phyloP scores from a whole-genome alignment of 2,797 vertebrate genomes.

The Intellagama lesueurii region DNA sequence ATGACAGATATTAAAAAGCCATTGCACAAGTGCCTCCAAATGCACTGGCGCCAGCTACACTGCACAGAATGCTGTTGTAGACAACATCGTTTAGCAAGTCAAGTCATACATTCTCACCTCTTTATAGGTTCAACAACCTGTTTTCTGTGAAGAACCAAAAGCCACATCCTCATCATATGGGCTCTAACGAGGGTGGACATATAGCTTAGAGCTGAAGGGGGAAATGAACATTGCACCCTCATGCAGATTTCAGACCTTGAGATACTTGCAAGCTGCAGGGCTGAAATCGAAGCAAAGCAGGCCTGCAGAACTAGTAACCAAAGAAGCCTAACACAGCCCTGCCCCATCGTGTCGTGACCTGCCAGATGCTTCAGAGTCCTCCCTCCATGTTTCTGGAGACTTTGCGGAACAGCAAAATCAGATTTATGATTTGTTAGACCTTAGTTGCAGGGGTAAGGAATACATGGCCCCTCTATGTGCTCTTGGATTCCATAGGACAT shows the following conservation, averaged over 20 bases:
- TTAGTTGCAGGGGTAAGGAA: not conserved
- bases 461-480: not conserved
- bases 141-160: not conserved
- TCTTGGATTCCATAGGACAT: not conserved
- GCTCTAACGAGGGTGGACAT: not conserved
- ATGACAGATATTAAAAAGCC: too few species aligned
- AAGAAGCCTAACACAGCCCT: too few species aligned
- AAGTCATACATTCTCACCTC: not conserved
- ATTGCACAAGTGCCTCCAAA: too few species aligned
- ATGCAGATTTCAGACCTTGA: not conserved
- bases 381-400: not conserved
- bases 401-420: not conserved
- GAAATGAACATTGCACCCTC: not conserved
- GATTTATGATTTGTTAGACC: not conserved
- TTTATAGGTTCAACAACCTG: not conserved
- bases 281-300: not conserved
- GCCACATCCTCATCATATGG: not conserved
- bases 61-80: not conserved
- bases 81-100: not conserved
- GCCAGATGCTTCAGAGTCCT: not conserved
- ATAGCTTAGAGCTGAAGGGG: too few species aligned
- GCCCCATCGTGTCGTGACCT: not conserved
- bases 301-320: not conserved
- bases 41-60: not conserved
- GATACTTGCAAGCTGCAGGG: not conserved